These are phyloP conservation scores for Brevimyrus niger DNA, from an alignment of 2,113 vertebrate genomes.

Conservation along the genomic window DNA sequence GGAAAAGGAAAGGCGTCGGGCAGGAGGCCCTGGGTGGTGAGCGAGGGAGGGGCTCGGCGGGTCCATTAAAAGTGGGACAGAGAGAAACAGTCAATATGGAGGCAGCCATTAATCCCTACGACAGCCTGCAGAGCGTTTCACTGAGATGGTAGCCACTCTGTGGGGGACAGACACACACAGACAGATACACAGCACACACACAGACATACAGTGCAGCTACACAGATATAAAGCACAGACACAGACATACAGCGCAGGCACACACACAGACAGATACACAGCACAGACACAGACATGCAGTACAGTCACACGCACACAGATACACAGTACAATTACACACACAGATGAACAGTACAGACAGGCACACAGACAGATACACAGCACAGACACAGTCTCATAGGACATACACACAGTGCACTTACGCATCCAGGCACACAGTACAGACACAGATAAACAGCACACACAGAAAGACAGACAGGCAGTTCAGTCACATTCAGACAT, in stretches of 20 bases:
- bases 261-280: not conserved
- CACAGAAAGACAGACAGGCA: not conserved
- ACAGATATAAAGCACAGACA: not conserved
- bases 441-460: not conserved
- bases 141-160: constrained; percentile 12
- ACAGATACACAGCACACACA: not conserved
- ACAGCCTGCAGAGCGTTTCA: constrained; percentile 41
- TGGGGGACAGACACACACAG: not conserved
- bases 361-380: not conserved
- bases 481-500: not conserved
- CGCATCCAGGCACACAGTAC: not conserved
- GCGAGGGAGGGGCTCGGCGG: not conserved
- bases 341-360: not conserved
- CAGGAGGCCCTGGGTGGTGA: not conserved
- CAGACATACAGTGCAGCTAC: not conserved
- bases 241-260: not conserved
- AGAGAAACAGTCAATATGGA: constrained; percentile 38
- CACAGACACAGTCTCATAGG: not conserved
- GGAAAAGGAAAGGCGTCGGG: not conserved
- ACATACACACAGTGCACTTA: not conserved
- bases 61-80: not conserved
- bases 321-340: not conserved
- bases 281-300: not conserved
- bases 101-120: constrained; percentile 52
- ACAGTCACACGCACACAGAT: not conserved